Percentiles rank a stretch among this genome's conserved stretches.
Conservation (phyloP, 2,888 invertebrate species). For the Tetanocera ferruginea region DNA sequence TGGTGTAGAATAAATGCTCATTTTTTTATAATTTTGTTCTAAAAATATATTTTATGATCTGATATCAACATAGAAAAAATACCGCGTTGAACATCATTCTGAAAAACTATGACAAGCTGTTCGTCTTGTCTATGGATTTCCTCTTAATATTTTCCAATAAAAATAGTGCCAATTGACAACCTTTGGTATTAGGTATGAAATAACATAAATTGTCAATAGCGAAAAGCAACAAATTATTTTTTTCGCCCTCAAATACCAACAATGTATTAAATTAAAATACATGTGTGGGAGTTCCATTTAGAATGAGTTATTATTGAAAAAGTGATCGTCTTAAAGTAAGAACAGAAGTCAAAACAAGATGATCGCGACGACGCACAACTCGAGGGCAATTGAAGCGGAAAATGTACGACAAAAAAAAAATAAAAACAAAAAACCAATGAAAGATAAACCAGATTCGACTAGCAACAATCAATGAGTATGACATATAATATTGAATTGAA, state of each 20-base stretch:
- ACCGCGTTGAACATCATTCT: too few relatives aligned
- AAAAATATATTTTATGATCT: too few relatives aligned
- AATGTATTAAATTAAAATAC: neutral
- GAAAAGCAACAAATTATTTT: neutral
- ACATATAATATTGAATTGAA: neutral
- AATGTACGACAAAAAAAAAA: neutral
- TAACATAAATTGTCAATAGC: too few relatives aligned
- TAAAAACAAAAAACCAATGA: neutral
- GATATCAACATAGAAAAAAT: too few relatives aligned
- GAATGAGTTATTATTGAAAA: conserved; percentile 22
- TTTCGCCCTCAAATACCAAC: neutral
- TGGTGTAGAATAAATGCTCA: too few relatives aligned
- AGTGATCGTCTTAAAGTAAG: neutral
- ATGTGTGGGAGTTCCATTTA: conserved; percentile 24
- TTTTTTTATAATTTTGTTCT: too few relatives aligned
- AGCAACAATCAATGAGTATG: neutral
- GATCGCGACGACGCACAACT: neutral
- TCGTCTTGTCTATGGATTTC: neutral
- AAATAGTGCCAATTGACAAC: neutral
- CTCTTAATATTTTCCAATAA: neutral
- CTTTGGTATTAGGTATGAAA: neutral
- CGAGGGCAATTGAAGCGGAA: conserved; percentile 31
- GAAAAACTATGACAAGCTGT: conserved; percentile 17
- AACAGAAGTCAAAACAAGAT: conserved; percentile 24
- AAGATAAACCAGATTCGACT: neutral